phyloP scores from a whole-genome alignment of 2,888 invertebrate species.

The Protophormia terraenovae region DNA sequence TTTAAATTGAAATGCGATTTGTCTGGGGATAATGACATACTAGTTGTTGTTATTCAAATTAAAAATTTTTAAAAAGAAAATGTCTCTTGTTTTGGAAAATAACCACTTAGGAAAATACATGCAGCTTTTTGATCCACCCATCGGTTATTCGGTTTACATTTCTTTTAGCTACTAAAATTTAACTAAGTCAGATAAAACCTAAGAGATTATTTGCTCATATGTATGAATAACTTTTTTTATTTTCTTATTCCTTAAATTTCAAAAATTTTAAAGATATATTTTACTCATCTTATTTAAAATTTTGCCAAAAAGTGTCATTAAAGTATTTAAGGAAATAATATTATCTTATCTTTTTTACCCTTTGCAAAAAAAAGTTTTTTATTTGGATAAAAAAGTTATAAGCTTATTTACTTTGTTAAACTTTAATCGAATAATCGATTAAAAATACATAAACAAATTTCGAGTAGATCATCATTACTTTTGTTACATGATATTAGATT shows the following conservation, averaged over 20 bases:
- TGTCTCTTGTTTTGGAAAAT: too few species aligned
- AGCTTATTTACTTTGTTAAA: background rate
- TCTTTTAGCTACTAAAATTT: too few species aligned
- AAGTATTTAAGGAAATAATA: background rate
- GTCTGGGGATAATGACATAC: background rate
- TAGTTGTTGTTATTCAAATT: background rate
- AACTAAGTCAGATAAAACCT: too few species aligned
- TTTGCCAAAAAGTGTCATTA: background rate
- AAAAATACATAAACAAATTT: background rate
- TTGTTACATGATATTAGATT: background rate
- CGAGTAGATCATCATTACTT: background rate
- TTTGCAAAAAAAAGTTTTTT: background rate
- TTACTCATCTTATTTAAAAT: too few species aligned
- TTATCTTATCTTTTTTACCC: background rate
- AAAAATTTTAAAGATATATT: too few species aligned
- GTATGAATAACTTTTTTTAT: too few species aligned
- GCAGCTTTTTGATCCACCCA: too few species aligned
- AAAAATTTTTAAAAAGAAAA: background rate
- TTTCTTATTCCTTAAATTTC: too few species aligned
- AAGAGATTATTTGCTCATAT: too few species aligned
- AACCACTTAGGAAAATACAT: too few species aligned
- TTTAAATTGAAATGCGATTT: background rate
- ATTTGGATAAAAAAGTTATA: background rate
- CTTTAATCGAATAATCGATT: conserved; percentile 24
- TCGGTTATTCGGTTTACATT: too few species aligned